Conservation (phyloP, 2,113 vertebrate species). For the Notiomystis cincta region DNA sequence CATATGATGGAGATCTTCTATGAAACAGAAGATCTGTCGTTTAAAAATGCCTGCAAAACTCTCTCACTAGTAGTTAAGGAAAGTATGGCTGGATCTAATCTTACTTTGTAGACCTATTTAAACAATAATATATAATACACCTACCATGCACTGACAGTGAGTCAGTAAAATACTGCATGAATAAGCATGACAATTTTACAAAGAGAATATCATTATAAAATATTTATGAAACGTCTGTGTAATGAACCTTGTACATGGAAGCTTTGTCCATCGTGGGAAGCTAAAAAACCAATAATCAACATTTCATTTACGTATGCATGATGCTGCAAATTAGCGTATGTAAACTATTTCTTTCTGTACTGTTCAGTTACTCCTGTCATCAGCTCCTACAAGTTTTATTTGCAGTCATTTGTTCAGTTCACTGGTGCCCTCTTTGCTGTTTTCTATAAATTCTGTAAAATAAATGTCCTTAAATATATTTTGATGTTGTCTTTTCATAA, state of each 20-base stretch:
- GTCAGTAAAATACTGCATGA: constrained; percentile 74
- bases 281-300: constrained; percentile 85
- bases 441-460: constrained; percentile 74
- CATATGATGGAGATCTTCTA: constrained; percentile 10
- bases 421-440: constrained; percentile 62
- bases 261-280: constrained; percentile 81
- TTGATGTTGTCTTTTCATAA: constrained; percentile 79
- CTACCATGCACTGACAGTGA: constrained; percentile 83
- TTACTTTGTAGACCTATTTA: constrained; percentile 58
- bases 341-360: constrained; percentile 73
- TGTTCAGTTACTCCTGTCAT: constrained; percentile 73
- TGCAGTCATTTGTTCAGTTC: constrained; percentile 67
- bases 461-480: constrained; percentile 75
- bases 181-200: constrained; percentile 63
- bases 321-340: constrained; percentile 75
- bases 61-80: constrained; percentile 44
- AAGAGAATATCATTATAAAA: constrained; percentile 96
- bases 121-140: constrained; percentile 50
- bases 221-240: constrained; percentile 87
- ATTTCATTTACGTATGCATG: constrained; percentile 92
- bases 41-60: constrained; percentile 30
- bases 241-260: constrained; percentile 91
- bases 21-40: constrained; percentile 44
- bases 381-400: constrained; percentile 72
- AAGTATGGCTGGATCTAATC: constrained; percentile 62